These are phyloP conservation scores for Anser cygnoides DNA, from an alignment of 2,113 vertebrate genomes.

Conservation along the genomic window DNA sequence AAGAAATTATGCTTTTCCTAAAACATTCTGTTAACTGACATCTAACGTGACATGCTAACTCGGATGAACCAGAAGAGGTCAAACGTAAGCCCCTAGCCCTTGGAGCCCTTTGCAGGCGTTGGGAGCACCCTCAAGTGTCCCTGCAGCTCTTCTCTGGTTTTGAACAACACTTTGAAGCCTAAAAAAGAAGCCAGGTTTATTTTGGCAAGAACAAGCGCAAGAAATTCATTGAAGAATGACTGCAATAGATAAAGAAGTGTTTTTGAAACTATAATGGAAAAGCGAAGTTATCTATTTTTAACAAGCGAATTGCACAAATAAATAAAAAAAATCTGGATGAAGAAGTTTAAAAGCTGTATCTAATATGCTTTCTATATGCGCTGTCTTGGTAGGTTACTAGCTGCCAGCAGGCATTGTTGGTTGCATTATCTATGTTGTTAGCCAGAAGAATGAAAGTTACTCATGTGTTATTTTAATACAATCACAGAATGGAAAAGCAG, in stretches of 20 bases:
- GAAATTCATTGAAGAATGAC: not conserved
- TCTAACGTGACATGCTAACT: not conserved
- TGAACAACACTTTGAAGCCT: not conserved
- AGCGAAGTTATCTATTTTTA: not conserved
- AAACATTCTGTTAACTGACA: not conserved
- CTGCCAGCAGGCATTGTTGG: not conserved
- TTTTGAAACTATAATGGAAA: not conserved
- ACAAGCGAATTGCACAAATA: not conserved
- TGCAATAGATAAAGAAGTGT: not conserved
- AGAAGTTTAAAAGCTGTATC: not conserved
- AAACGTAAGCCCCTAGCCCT: not conserved
- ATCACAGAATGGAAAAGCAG: not conserved
- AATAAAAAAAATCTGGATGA: not conserved
- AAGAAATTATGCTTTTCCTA: not conserved
- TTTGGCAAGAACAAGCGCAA: not conserved
- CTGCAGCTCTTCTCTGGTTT: not conserved
- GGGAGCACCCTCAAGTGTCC: no score
- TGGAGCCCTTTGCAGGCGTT: no score
- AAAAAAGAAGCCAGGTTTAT: not conserved
- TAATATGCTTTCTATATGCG: not conserved
- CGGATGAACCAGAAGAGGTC: not conserved
- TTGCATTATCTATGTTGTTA: not conserved
- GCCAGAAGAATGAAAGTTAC: not conserved
- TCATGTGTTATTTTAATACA: not conserved
- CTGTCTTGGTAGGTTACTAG: not conserved